Conservation (phyloP, 2,888 invertebrate genomes). For the Cataglyphis rosenhaueri region DNA sequence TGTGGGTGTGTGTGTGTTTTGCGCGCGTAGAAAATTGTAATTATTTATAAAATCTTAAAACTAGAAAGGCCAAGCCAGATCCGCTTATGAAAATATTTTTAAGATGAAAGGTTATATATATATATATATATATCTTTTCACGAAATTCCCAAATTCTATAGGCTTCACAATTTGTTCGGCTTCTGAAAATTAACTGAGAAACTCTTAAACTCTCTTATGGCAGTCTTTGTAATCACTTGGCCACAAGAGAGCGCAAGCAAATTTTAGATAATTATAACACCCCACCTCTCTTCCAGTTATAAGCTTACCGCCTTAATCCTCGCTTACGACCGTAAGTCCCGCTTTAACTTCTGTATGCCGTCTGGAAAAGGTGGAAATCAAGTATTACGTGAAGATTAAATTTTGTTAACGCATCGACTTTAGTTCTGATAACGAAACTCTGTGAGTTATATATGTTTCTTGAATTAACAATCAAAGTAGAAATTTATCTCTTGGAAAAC, state of each 20-base stretch:
- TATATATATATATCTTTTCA: not conserved
- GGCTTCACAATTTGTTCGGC: not conserved
- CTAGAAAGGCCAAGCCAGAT: not conserved
- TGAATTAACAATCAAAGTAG: conserved; percentile 16
- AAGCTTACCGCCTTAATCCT: conserved; percentile 66
- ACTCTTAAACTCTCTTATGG: conserved; percentile 14
- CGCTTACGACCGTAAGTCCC: conserved; percentile 65
- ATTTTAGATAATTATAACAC: conserved; percentile 68
- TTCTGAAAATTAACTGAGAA: conserved; percentile 62
- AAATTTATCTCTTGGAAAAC: conserved; percentile 34
- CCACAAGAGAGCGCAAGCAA: conserved; percentile 42
- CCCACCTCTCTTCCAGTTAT: conserved; percentile 39
- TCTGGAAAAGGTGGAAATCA: conserved; percentile 38
- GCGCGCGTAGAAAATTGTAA: not conserved
- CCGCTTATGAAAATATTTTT: conserved; percentile 11
- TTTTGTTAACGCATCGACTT: conserved; percentile 47
- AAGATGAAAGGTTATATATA: not conserved
- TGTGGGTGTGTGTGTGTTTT: not conserved
- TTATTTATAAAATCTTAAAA: not conserved
- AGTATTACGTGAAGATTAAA: conserved; percentile 47
- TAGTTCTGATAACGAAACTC: conserved; percentile 14
- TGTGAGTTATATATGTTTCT: conserved; percentile 26
- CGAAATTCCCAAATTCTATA: not conserved
- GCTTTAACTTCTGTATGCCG: conserved; percentile 56
- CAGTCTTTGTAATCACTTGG: conserved; percentile 62